Percentiles rank a stretch among this genome's conserved stretches.
These are phyloP conservation scores for Amphimedon queenslandica DNA, from an alignment of 37 sponge, comb jelly and placozoan genomes.

Conservation along the genomic window DNA sequence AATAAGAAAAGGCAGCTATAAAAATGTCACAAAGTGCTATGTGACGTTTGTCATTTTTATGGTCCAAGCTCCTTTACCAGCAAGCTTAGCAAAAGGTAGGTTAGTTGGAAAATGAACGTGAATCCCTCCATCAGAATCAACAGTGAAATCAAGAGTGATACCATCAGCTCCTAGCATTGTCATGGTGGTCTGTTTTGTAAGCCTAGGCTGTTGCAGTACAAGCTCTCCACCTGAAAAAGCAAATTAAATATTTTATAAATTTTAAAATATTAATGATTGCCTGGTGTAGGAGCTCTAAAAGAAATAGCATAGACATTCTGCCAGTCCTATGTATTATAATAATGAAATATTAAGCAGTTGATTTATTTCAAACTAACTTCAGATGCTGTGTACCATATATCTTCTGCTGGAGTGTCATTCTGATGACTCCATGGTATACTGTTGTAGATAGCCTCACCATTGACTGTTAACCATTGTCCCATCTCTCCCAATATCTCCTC, in stretches of 20 bases:
- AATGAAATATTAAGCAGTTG: not conserved
- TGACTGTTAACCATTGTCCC: slow-evolving; percentile 75
- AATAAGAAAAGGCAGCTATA: too few relatives aligned
- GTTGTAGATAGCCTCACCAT: slow-evolving; percentile 75
- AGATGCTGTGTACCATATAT: slow-evolving; percentile 67
- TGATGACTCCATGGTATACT: slow-evolving; percentile 63
- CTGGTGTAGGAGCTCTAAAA: slow-evolving; percentile 42
- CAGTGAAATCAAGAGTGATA: too few relatives aligned
- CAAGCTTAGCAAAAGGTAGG: too few relatives aligned
- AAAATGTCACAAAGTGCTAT: too few relatives aligned
- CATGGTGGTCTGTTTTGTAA: not conserved
- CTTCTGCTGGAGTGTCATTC: slow-evolving; percentile 47
- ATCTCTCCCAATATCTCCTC: slow-evolving; percentile 72
- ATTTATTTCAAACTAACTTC: slow-evolving; percentile 24
- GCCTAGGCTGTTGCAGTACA: not conserved
- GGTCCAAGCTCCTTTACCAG: too few relatives aligned
- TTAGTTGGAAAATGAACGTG: too few relatives aligned
- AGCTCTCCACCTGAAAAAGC: too few relatives aligned
- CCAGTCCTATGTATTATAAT: slow-evolving; percentile 14
- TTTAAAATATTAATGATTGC: too few relatives aligned
- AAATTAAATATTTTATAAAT: too few relatives aligned
- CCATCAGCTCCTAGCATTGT: too few relatives aligned
- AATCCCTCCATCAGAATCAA: too few relatives aligned
- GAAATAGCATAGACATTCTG: slow-evolving; percentile 68
- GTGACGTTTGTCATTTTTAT: too few relatives aligned